Base-by-base conservation (phyloP, 2,888 invertebrate species). In the Epinotia bilunana region DNA sequence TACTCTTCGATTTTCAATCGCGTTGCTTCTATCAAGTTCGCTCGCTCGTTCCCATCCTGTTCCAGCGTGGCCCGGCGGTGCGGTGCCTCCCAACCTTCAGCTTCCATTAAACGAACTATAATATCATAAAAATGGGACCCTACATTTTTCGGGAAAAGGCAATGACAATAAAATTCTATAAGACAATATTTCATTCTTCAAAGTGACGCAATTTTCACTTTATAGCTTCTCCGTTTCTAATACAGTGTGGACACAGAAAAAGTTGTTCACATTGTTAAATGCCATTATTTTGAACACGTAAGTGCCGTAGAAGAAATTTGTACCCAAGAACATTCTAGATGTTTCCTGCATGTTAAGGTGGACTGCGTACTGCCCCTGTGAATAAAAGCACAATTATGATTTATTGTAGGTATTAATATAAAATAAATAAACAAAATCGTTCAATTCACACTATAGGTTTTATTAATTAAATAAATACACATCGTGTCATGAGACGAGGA, bases 251-350 rank as follows among this genome's bases (percentile, higher is more conserved):
- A 88, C 81, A 79, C 92, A 92, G 73, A 91, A 88, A 77, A 92
- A 87, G 81, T 92, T 92, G 69, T 83, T 84, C 9, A 79, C 79
- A 73, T 87, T 89, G 74, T 91, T 92, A 69, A 83, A 88, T 2
- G 86, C 83, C 61, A 86, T 84, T 2, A 86, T 82, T 83, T 88
- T 92, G 76, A 91, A 92, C 28, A 76, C 77, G 78, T 89, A 92
- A 16, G 80, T 82, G 23, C 91, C 91, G 80, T 91, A 92, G 81
- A 93, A 93, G 82, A 92, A 93, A 39, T 79, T 89, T 6, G 83
- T 76, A 1, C 92, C 91, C 73, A 93, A 81, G 80, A 92, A 93
- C 69, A 78, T 83, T 57, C 43, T 82, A 11, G 85, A 46, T 78
- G 85, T 87, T 67, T 90, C 86, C 18, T 63, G 12, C 78, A 90